Evolutionary conservation across 1,140 invertebrate species (phyloP).

Genomic region (Drosophila sp.): DNA sequence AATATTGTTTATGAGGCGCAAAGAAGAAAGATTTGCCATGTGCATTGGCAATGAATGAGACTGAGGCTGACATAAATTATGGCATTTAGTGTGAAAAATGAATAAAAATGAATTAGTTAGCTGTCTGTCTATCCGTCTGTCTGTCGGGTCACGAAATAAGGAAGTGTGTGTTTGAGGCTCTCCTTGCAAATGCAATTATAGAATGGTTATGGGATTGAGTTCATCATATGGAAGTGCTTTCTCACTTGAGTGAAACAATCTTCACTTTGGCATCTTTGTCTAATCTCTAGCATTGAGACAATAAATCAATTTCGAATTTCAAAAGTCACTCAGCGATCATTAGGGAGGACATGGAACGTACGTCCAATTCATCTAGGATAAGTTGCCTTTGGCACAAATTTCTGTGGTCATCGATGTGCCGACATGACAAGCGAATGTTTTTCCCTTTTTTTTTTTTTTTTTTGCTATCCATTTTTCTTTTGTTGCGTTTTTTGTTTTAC

Average conservation of each 20-base stretch:
- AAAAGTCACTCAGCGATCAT: conserved; percentile 57
- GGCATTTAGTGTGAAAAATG: conserved; percentile 73
- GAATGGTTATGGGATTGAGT: conserved; percentile 7
- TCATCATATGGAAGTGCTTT: neutral
- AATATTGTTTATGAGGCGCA: conserved; percentile 77
- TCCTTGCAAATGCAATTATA: conserved; percentile 24
- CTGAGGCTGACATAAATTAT: conserved; percentile 65
- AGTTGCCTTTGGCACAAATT: conserved; percentile 38
- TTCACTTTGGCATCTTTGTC: conserved; percentile 3
- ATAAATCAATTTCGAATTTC: conserved; percentile 34
- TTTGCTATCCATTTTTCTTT: neutral
- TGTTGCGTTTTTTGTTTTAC: neutral
- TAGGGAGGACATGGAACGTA: conserved; percentile 46
- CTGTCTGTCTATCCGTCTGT: conserved; percentile 33
- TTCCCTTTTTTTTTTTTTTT: conserved; percentile 5
- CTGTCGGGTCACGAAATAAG: conserved; percentile 34
- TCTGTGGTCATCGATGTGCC: conserved; percentile 48
- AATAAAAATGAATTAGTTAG: conserved; percentile 25
- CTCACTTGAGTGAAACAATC: neutral
- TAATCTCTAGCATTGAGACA: conserved; percentile 21
- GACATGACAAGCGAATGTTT: conserved; percentile 66
- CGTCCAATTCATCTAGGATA: conserved; percentile 21
- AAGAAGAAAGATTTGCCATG: conserved; percentile 65
- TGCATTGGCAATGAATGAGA: conserved; percentile 48
- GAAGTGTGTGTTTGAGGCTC: conserved; percentile 28